Percentiles rank a stretch among this genome's conserved stretches.
phyloP scores from a whole-genome alignment of 2,797 vertebrate genomes.

The Sphaeramia orbicularis region DNA sequence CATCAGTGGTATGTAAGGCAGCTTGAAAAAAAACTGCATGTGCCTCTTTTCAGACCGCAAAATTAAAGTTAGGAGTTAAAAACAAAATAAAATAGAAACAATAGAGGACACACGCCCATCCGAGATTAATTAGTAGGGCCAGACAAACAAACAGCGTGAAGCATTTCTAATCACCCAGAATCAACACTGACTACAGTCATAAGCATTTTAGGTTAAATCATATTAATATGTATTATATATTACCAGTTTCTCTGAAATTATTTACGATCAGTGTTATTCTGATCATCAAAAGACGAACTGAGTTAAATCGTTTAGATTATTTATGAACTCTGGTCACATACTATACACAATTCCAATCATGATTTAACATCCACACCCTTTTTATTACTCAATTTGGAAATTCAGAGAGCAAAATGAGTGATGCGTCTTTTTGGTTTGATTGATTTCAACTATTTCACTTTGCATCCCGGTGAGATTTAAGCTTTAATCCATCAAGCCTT shows the following conservation, averaged over 20 bases:
- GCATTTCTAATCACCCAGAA: neutral
- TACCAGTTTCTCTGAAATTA: neutral
- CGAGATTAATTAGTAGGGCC: neutral
- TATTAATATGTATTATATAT: neutral
- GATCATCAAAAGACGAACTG: neutral
- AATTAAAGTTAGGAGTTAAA: constrained; percentile 14
- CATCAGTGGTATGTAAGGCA: constrained; percentile 78
- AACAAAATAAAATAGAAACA: constrained; percentile 2
- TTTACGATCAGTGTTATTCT: neutral
- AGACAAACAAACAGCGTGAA: neutral
- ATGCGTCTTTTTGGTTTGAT: constrained; percentile 18
- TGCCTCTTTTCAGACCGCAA: constrained; percentile 34
- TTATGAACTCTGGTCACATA: neutral
- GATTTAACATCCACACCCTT: neutral
- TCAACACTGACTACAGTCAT: constrained; percentile 22
- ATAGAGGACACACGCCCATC: constrained; percentile 10
- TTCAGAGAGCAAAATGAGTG: neutral
- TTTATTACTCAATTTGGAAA: too few species aligned
- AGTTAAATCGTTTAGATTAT: too few species aligned
- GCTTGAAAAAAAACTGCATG: constrained; percentile 57
- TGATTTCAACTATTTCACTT: constrained; percentile 2
- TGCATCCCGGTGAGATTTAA: constrained; percentile 4
- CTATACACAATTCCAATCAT: neutral
- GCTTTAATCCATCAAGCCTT: constrained; percentile 7
- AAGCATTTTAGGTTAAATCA: constrained; percentile 2